Base-by-base conservation (phyloP, 2,888 invertebrate species). In the Tenodera sinensis region DNA sequence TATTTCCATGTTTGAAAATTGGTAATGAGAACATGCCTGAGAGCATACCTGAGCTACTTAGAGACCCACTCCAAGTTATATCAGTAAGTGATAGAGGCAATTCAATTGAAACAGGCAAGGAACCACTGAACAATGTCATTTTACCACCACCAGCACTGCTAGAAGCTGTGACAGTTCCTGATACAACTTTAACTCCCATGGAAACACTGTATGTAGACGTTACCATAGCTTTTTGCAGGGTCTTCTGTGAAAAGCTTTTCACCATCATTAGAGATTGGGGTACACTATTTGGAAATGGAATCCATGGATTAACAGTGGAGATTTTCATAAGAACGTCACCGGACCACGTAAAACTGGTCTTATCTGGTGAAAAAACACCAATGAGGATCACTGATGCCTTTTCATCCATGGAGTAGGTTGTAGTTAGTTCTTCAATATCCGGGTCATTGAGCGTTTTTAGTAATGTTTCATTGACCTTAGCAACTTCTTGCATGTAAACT, bases 321-420 rank as follows among this genome's bases (percentile, higher is more conserved):
- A 85, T 20, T 20, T 42, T 85, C 42, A 88, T 47, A 28, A 54
- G 83, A 15, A 83, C 15, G 27, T 83, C 25, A 28, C 42, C 30
- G 3, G 83, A 83, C 88, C 54, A 34, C 20, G 28, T 28, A 7
- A 84, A 88, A 28, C 42, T 28, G 1, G 71, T 84, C 84, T 88
- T 84, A 83, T 90, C 90, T 15, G 89, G 87, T 15, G 91, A 90
- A 85, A 88, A 91, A 34, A 89, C 88, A 34, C 91, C 91, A 71
- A 87, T 86, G 15, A 91, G 89, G 27, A 91, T 90, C 15, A 90
- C 28, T 15, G 91, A 90, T n/a, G 8, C 85, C 30, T 47, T 28
- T 2, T 14, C 42, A 34, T 12, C 12, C 12, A 15, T n/a, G n/a
- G 85, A 20, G 15, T 28, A 34, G 2, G 25, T 20, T 25, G 85